These are phyloP conservation scores for Nycticorax nycticorax DNA, from an alignment of 2,113 vertebrate genomes.

Conservation along the genomic window DNA sequence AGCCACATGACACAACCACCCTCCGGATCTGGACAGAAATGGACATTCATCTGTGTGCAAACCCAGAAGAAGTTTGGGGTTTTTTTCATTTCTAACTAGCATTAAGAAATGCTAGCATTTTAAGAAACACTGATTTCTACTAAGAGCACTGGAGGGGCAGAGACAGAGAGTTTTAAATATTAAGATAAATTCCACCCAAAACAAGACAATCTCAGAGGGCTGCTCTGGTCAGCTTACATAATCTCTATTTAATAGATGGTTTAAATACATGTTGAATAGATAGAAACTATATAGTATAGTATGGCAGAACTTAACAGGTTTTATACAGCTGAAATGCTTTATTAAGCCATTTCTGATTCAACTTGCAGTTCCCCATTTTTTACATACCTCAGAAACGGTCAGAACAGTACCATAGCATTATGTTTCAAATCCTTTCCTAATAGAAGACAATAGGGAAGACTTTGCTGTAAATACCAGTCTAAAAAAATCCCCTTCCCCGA, in stretches of 20 bases:
- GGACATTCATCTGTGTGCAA: not conserved
- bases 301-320: accelerated
- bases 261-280: not conserved
- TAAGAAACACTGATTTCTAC: not conserved
- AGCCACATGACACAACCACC: not conserved
- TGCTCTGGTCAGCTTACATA: not conserved
- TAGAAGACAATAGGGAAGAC: not conserved
- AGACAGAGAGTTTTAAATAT: not conserved
- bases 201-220: not conserved
- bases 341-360: not conserved
- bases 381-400: not conserved
- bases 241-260: not conserved
- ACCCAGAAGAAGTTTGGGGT: not conserved
- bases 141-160: not conserved
- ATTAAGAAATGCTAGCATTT: not conserved
- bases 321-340: not conserved
- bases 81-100: not conserved
- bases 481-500: not conserved
- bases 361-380: not conserved
- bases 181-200: not conserved
- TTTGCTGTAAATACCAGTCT: not conserved
- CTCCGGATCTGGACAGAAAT: not conserved
- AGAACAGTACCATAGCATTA: not conserved
- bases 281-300: not conserved
- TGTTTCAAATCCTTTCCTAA: not conserved